Evolutionary conservation across 2,113 vertebrate species (phyloP).

Genomic region (Prunella himalayana): DNA sequence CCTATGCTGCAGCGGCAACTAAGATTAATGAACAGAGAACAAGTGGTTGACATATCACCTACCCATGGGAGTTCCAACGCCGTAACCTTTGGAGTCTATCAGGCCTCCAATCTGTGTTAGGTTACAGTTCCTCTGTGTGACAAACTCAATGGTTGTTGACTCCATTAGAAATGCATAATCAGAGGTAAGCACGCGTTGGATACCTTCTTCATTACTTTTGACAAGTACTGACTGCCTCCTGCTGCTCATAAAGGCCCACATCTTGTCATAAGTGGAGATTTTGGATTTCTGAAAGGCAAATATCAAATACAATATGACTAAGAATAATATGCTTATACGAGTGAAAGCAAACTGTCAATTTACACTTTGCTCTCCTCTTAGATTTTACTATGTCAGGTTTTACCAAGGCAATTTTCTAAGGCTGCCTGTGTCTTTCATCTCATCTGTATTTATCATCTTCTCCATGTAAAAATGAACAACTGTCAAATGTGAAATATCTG

Average conservation of each 20-base stretch:
- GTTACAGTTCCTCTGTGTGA: constrained; percentile 96
- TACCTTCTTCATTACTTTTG: constrained; percentile 95
- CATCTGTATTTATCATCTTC: not conserved
- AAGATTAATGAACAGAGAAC: constrained; percentile 45
- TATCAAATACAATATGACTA: not conserved
- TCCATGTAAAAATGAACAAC: not conserved
- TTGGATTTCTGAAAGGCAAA: constrained; percentile 90
- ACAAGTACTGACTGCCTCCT: constrained; percentile 94
- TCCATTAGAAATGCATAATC: constrained; percentile 99
- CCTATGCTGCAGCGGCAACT: not conserved
- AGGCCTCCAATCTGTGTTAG: constrained; percentile 97
- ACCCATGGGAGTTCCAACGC: constrained; percentile 98
- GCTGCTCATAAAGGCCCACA: constrained; percentile 99
- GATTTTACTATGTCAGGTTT: not conserved
- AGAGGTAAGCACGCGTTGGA: constrained; percentile 93
- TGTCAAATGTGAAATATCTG: not conserved
- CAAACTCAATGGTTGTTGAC: constrained; percentile 96
- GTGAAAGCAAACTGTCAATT: not conserved
- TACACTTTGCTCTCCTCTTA: rapidly evolving
- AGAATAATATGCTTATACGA: not conserved
- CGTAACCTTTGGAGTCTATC: constrained; percentile 96
- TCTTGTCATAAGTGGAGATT: constrained; percentile 98
- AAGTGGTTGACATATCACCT: constrained; percentile 62
- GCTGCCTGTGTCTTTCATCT: not conserved
- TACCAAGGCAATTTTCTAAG: not conserved